Conservation (phyloP, 2,113 vertebrate species). For the Pseudorectes ferrugineus region DNA sequence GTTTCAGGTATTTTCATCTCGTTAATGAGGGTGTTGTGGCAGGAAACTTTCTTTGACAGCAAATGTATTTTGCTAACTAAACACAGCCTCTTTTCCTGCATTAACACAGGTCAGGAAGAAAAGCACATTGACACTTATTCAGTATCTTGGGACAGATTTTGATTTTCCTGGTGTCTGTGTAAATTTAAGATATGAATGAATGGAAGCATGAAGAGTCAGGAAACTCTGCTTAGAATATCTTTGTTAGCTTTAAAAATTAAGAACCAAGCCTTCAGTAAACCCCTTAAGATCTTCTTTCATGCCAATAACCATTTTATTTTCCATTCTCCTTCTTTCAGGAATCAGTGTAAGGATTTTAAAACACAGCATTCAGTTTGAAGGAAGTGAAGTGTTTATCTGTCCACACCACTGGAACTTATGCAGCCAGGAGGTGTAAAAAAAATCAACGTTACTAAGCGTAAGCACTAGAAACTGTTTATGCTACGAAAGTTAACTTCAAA, state of each 20-base stretch:
- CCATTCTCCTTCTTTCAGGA: neutral
- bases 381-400: neutral
- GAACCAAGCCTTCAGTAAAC: neutral
- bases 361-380: fast-evolving
- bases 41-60: neutral
- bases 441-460: neutral
- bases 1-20: neutral
- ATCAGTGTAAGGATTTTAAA: neutral
- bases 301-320: neutral
- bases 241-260: neutral
- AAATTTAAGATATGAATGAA: neutral
- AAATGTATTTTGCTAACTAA: neutral
- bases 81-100: neutral
- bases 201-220: neutral
- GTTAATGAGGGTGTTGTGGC: neutral
- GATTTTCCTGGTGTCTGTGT: neutral
- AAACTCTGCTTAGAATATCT: neutral
- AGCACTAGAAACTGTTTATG: neutral
- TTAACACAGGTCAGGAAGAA: neutral
- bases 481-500: neutral
- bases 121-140: neutral
- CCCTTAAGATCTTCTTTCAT: neutral
- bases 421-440: neutral
- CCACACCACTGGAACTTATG: neutral
- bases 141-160: neutral